Evolutionary conservation across 1,140 invertebrate species (phyloP), one percentile per base, ranked within the genome.

Genomic region (Pseudomyrmex gracilis): DNA sequence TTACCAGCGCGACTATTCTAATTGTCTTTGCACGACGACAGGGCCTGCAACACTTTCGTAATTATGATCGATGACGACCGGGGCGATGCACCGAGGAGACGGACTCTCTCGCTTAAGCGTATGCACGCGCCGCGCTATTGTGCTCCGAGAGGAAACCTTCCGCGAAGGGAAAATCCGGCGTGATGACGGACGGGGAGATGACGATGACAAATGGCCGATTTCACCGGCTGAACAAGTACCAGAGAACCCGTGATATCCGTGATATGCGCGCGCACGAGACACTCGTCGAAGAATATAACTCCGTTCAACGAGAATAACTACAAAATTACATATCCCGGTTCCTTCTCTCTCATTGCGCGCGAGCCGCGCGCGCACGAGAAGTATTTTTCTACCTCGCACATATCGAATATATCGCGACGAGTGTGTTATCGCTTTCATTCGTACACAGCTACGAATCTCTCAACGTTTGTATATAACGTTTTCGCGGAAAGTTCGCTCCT

Each of bases 61-160:
- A 89, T 89, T 89, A 86, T 87, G 84, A 89, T 89, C 70, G 84
- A 87, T 85, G 74, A 73, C 55, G 71, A 60, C 45, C 12, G 20
- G 20, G 0, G 15, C 53, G 71, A 83, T 34, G 64, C 22, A 64
- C 45, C 22, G 47, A 55, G 45, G 43, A 51, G 73, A 17, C 55
- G 13, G 13, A 34, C 34, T 34, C 76, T 49, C 24, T 49, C 67
- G 15, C 43, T 34, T 73, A 67, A 73, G 45, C 70, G 63, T 73
- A 67, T 84, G 80, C 74, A 66, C 70, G 70, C 63, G 68, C 49
- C 76, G 24, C 76, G 24, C 68, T 74, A 78, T 83, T 77, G 73
- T 61, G 73, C 73, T 34, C 63, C 43, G 34, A 34, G 34, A 34
- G 68, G 70, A 76, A 87, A 83, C 57, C 77, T 67, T 71, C 20